phyloP scores from a whole-genome alignment of 2,888 invertebrate species.

The Agrenia bidenticulata region DNA sequence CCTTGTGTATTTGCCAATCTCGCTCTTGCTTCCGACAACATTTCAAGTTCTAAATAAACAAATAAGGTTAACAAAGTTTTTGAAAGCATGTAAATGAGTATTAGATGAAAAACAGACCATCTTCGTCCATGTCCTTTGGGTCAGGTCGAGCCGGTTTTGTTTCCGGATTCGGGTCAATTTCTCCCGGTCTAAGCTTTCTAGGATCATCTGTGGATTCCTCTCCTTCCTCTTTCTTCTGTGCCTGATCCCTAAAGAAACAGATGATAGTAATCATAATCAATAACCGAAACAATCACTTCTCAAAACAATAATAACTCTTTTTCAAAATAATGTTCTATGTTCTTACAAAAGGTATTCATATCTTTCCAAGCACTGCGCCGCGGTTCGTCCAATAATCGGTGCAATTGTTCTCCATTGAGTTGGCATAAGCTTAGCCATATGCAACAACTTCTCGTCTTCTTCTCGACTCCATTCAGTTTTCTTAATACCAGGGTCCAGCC shows the following conservation, averaged over 20 bases:
- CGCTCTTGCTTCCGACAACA: slow-evolving; percentile 98
- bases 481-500: slow-evolving; percentile 99
- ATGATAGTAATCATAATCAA: not conserved
- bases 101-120: slow-evolving; percentile 65
- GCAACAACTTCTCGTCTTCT: slow-evolving; percentile 96
- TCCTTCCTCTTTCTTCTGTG: slow-evolving; percentile 93
- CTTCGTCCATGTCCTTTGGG: slow-evolving; percentile 99
- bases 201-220: slow-evolving; percentile 92
- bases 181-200: slow-evolving; percentile 94
- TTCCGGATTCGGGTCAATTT: slow-evolving; percentile 99
- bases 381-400: slow-evolving; percentile 97
- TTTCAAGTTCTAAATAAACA: slow-evolving; percentile 78
- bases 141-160: slow-evolving; percentile 99
- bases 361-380: slow-evolving; percentile 96
- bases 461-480: slow-evolving; percentile 99
- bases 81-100: not conserved
- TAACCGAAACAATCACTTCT: slow-evolving; percentile 11
- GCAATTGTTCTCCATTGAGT: slow-evolving; percentile 99
- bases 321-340: slow-evolving; percentile 1
- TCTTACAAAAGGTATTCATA: slow-evolving; percentile 92
- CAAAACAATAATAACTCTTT: slow-evolving; percentile 7
- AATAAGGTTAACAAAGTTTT: not conserved
- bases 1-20: slow-evolving; percentile 98
- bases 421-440: slow-evolving; percentile 98
- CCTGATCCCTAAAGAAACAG: slow-evolving; percentile 75